Conservation (phyloP, 2,113 vertebrate species). For the Dunckerocampus dactyliophorus region DNA sequence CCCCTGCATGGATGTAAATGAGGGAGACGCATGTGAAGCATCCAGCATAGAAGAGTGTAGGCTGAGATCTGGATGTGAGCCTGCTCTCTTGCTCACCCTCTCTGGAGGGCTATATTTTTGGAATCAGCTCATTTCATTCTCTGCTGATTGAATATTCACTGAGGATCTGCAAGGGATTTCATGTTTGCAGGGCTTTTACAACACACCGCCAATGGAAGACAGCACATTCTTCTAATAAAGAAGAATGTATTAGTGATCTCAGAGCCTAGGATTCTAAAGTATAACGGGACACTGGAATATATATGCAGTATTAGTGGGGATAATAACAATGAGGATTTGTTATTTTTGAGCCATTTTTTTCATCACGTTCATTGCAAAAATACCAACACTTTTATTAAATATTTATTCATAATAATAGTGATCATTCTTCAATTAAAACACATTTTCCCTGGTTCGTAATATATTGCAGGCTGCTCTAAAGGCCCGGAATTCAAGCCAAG, state of each 20-base stretch:
- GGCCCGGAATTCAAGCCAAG: background rate
- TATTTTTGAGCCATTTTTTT: background rate
- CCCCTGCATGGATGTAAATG: conserved; percentile 19
- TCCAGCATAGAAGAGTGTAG: conserved; percentile 32
- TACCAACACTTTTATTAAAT: background rate
- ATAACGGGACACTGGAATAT: background rate
- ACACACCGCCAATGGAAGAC: conserved; percentile 5
- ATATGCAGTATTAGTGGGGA: too few species aligned
- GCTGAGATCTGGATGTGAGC: conserved; percentile 42
- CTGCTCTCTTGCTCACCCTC: conserved; percentile 18
- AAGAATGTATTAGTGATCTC: background rate
- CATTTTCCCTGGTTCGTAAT: background rate
- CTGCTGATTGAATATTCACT: conserved; percentile 52
- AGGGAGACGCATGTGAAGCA: conserved; percentile 37
- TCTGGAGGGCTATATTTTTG: conserved; percentile 61
- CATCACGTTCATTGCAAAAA: background rate
- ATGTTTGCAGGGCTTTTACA: conserved; percentile 38
- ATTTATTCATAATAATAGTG: background rate
- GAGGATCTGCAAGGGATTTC: conserved; percentile 37
- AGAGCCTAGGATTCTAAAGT: background rate
- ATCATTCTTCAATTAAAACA: background rate
- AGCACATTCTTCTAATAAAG: conserved; percentile 12
- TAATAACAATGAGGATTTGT: background rate
- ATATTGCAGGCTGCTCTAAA: background rate
- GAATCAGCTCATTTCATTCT: conserved; percentile 58